These are phyloP conservation scores for Pandemis cinnamomeana DNA, from an alignment of 2,888 invertebrate species.

Conservation along the genomic window DNA sequence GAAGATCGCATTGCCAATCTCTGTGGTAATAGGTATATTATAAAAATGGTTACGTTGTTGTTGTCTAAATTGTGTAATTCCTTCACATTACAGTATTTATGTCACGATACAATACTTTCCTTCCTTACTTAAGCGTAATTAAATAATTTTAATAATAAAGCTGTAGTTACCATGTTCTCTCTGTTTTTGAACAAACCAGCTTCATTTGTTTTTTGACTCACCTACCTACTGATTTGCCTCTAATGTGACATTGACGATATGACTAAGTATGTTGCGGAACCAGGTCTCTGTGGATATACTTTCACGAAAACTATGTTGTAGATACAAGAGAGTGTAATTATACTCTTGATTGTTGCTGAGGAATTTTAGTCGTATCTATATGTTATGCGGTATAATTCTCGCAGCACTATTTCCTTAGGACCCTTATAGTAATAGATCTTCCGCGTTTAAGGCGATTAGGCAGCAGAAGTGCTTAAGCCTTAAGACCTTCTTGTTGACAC, in stretches of 20 bases:
- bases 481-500: conserved; percentile 56
- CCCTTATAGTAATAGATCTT: conserved; percentile 31
- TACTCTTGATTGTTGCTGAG: neutral
- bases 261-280: no score
- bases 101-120: neutral
- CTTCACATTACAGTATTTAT: neutral
- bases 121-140: neutral
- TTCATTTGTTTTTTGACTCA: neutral
- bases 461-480: conserved; percentile 30
- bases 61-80: neutral
- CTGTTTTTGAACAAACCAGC: neutral
- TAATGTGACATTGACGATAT: neutral
- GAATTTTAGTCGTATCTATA: no score
- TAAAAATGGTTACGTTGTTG: no score
- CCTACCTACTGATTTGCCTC: neutral
- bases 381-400: neutral
- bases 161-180: neutral
- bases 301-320: no score
- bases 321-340: no score
- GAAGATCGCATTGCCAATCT: no score
- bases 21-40: no score
- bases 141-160: no score
- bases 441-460: conserved; percentile 38
- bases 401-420: conserved; percentile 26
- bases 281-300: no score